These are phyloP conservation scores for Caenorhabditis sp. DNA, from an alignment of 2,888 invertebrate genomes.

Conservation along the genomic window DNA sequence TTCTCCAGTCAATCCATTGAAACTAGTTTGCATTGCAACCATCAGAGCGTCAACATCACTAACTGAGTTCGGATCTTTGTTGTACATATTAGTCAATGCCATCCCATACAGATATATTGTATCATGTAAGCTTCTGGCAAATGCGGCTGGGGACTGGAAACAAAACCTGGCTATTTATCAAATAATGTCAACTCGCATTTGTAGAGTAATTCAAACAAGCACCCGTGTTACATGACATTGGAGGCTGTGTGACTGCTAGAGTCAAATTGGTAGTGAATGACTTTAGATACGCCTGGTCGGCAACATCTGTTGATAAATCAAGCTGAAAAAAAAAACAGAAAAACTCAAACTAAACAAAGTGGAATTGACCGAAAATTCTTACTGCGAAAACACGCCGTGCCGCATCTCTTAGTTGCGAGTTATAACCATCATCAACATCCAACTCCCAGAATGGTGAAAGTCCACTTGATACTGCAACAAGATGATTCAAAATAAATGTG, in stretches of 20 bases:
- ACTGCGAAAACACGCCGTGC: slow-evolving; percentile 35
- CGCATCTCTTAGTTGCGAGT: slow-evolving; percentile 20
- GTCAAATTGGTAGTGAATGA: slow-evolving; percentile 20
- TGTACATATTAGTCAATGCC: slow-evolving; percentile 43
- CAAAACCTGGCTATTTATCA: neutral
- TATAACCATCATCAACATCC: slow-evolving; percentile 31
- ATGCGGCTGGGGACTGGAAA: slow-evolving; percentile 25
- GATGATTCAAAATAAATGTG: slow-evolving; percentile 1
- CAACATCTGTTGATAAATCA: slow-evolving; percentile 34
- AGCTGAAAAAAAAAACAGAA: too few relatives aligned
- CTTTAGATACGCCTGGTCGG: slow-evolving; percentile 32
- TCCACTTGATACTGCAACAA: slow-evolving; percentile 44
- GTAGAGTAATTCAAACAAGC: slow-evolving; percentile 20
- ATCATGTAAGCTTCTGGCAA: slow-evolving; percentile 56
- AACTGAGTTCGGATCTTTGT: slow-evolving; percentile 11
- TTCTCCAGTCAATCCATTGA: slow-evolving; percentile 48
- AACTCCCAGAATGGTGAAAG: slow-evolving; percentile 41
- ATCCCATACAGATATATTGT: slow-evolving; percentile 60
- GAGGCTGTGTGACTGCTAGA: slow-evolving; percentile 21
- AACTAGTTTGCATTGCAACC: slow-evolving; percentile 31
- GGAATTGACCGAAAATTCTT: neutral
- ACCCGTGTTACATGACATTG: slow-evolving; percentile 31
- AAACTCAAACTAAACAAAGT: too few relatives aligned
- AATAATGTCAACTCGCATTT: neutral
- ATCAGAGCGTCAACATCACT: slow-evolving; percentile 5